Conservation (phyloP, 2,797 vertebrate species). For the Pangasius mekongensis region DNA sequence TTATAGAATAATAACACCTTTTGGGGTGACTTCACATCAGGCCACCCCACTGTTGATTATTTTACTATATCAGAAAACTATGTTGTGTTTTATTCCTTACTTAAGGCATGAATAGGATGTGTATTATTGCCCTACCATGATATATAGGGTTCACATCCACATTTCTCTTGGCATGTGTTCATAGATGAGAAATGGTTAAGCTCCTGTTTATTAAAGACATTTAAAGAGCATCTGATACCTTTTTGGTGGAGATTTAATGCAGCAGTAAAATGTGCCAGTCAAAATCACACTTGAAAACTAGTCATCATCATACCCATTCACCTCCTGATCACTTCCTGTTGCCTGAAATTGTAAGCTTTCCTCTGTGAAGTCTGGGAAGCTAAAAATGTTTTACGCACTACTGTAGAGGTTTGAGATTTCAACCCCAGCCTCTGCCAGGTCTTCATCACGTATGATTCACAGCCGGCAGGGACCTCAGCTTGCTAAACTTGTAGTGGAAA, state of each 20-base stretch:
- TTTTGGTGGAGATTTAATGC: neutral
- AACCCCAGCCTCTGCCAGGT: constrained; percentile 36
- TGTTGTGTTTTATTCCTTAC: neutral
- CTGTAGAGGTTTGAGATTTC: constrained; percentile 4
- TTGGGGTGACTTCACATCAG: neutral
- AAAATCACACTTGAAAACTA: neutral
- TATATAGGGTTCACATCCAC: neutral
- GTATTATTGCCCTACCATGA: neutral
- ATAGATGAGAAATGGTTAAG: neutral
- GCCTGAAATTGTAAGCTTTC: neutral
- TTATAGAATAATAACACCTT: neutral
- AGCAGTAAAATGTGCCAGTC: neutral
- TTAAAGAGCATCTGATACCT: neutral
- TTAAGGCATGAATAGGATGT: too few relatives aligned
- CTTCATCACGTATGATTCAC: constrained; percentile 73
- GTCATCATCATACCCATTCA: neutral
- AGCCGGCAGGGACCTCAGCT: constrained; percentile 50
- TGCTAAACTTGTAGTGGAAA: constrained; percentile 48
- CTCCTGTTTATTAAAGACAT: neutral
- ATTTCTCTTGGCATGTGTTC: neutral
- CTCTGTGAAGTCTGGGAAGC: neutral
- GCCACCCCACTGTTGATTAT: neutral
- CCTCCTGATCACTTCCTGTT: neutral
- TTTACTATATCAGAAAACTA: neutral
- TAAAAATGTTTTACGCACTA: constrained; percentile 27